phyloP scores from a whole-genome alignment of 2,888 invertebrate species.

The Drosophila mulleri region DNA sequence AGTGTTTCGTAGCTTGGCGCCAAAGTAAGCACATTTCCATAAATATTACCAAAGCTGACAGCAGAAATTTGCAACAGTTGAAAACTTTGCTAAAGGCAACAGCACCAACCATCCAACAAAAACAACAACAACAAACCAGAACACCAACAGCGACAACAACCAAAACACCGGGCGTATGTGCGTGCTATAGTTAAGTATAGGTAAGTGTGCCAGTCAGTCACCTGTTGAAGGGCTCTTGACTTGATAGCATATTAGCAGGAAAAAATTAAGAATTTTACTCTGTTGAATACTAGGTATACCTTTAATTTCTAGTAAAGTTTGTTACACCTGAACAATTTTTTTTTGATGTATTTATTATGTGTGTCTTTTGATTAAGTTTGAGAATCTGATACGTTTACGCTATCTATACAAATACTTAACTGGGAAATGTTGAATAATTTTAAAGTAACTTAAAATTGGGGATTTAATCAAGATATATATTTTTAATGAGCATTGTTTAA shows the following conservation, averaged over 20 bases:
- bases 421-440: no score
- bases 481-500: no score
- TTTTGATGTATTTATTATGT: not conserved
- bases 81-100: slow-evolving; percentile 32
- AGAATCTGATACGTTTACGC: not conserved
- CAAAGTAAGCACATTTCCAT: slow-evolving; percentile 32
- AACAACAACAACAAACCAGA: slow-evolving; percentile 2
- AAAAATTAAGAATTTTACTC: not conserved
- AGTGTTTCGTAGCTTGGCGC: slow-evolving; percentile 20
- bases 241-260: not conserved
- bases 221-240: slow-evolving; percentile 59
- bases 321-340: not conserved
- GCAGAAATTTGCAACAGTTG: slow-evolving; percentile 24
- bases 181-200: slow-evolving; percentile 13
- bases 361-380: not conserved
- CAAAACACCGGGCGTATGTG: slow-evolving; percentile 7
- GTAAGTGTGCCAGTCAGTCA: slow-evolving; percentile 51
- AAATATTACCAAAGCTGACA: slow-evolving; percentile 34
- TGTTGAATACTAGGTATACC: not conserved
- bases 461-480: no score
- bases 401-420: not conserved
- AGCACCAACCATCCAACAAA: slow-evolving; percentile 11
- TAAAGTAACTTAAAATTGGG: no score
- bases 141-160: slow-evolving; percentile 14
- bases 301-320: not conserved